A percentile compares a stretch with the other conserved stretches of the same genome.
Evolutionary conservation across 2,797 vertebrate species (phyloP).

Genomic region (Coranthus polyacanthus): DNA sequence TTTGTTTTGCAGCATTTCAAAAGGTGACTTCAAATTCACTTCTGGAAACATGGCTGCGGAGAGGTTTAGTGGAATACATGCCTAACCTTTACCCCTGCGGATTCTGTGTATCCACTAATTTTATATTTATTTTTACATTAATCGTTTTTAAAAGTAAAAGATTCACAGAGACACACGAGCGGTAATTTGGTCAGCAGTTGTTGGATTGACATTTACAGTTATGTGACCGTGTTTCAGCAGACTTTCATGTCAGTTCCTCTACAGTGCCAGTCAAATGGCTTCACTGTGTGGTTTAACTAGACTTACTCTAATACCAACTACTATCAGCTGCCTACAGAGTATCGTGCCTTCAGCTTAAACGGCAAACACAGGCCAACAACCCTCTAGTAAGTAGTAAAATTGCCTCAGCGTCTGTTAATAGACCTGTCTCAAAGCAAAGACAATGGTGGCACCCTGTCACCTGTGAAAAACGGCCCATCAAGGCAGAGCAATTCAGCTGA

Average conservation of each 20-base stretch:
- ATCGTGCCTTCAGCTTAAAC: background rate
- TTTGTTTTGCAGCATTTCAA: too few species aligned
- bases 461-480: slow-evolving; percentile 1
- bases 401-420: slow-evolving; percentile 25
- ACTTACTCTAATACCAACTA: background rate
- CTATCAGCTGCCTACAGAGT: background rate
- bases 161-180: too few species aligned
- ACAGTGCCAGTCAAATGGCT: too few species aligned
- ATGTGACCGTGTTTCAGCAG: background rate
- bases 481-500: slow-evolving; percentile 4
- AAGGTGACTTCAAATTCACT: too few species aligned
- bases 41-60: too few species aligned
- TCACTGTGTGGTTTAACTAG: background rate
- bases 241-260: slow-evolving; percentile 1
- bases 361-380: background rate
- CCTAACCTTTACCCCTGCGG: too few species aligned
- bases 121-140: too few species aligned
- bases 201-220: background rate
- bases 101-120: too few species aligned
- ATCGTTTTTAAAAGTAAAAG: too few species aligned
- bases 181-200: too few species aligned
- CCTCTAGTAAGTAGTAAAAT: slow-evolving; percentile 4
- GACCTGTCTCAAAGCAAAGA: slow-evolving; percentile 4
- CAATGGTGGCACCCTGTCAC: slow-evolving; percentile 9
- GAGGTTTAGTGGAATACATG: too few species aligned